These are phyloP conservation scores for Heptranchias perlo DNA, from an alignment of 2,113 vertebrate species.

Conservation along the genomic window DNA sequence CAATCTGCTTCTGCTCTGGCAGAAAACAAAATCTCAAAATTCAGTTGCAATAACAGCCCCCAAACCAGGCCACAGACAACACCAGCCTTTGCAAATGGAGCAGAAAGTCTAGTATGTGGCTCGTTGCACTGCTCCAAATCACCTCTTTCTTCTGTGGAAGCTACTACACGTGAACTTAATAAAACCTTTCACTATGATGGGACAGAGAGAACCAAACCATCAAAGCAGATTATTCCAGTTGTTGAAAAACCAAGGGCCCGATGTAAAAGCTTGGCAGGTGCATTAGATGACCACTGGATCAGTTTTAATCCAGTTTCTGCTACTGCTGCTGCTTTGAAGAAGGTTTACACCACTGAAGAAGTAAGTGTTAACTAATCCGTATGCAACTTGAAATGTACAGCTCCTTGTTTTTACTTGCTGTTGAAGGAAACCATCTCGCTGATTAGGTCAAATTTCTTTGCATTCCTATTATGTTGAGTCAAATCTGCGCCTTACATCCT, in stretches of 20 bases:
- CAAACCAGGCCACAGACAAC: not conserved
- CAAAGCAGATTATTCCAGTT: not conserved
- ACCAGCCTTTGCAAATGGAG: not conserved
- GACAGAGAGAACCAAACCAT: too few relatives aligned
- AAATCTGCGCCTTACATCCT: not conserved
- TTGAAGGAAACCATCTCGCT: not conserved
- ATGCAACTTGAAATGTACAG: not conserved
- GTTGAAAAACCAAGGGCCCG: constrained; percentile 1
- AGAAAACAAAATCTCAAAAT: not conserved
- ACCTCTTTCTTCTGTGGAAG: not conserved
- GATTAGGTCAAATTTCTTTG: not conserved
- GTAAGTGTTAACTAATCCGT: not conserved
- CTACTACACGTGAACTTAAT: not conserved
- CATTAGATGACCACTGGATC: not conserved
- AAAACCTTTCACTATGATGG: not conserved
- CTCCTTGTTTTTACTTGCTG: not conserved
- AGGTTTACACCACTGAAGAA: not conserved
- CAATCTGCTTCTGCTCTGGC: not conserved
- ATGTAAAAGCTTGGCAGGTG: not conserved
- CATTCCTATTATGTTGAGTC: not conserved
- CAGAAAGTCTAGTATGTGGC: too few relatives aligned
- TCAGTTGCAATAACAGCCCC: not conserved
- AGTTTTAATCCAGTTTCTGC: not conserved
- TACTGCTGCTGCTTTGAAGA: not conserved
- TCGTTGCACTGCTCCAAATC: not conserved